These are phyloP conservation scores for Scleropages formosus DNA, from an alignment of 2,797 vertebrate genomes.

Conservation along the genomic window DNA sequence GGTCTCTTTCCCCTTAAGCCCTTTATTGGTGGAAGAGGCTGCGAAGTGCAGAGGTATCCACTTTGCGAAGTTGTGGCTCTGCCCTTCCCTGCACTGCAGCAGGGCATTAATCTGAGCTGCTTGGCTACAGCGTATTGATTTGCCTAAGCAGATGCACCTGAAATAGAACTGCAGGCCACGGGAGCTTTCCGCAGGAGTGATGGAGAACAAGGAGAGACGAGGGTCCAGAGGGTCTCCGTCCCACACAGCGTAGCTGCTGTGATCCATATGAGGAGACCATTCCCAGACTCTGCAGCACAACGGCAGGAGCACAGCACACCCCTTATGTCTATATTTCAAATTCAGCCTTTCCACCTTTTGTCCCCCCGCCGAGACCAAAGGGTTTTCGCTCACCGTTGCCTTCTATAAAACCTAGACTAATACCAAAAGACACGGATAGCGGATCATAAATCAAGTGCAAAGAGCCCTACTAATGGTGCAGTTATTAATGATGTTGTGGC, in stretches of 20 bases:
- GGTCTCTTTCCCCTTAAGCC: no score
- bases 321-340: background rate
- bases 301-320: background rate
- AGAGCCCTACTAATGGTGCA: constrained; percentile 16
- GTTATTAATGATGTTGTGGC: constrained; percentile 70
- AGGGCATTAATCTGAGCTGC: constrained; percentile 39
- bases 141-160: constrained; percentile 52
- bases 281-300: background rate
- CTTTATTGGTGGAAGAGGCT: background rate
- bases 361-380: constrained; percentile 42
- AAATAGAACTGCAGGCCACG: constrained; percentile 58
- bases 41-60: background rate
- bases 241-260: background rate
- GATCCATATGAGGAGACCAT: background rate
- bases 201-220: background rate
- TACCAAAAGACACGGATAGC: constrained; percentile 41
- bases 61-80: background rate
- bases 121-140: constrained; percentile 62
- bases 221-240: background rate
- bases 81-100: constrained; percentile 46
- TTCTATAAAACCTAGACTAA: constrained; percentile 36
- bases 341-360: constrained; percentile 56
- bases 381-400: constrained; percentile 41
- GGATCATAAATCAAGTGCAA: constrained; percentile 59
- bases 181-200: constrained; percentile 25